Evolutionary conservation across 2,888 invertebrate species (phyloP), one percentile per base, ranked within the genome.

Genomic region (Galeopsomyia nigrocyanea): DNA sequence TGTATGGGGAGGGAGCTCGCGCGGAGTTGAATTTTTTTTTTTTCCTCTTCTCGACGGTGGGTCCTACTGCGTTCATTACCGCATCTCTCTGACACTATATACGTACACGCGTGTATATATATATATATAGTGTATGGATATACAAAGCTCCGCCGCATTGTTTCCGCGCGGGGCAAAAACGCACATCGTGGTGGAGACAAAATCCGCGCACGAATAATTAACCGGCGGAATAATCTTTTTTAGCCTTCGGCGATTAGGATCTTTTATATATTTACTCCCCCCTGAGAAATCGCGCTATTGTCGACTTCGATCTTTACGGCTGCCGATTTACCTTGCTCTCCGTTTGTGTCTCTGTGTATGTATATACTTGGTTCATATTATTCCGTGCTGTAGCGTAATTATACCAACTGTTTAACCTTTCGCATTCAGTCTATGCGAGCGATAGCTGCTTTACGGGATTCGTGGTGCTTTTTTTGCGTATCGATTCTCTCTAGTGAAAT

Each of bases 1-100:
- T n/a, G n/a, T n/a, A n/a, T n/a, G n/a, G n/a, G n/a, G n/a, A n/a
- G n/a, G n/a, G n/a, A n/a, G n/a, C n/a, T n/a, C n/a, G n/a, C n/a
- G n/a, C n/a, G n/a, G n/a, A n/a, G n/a, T n/a, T n/a, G n/a, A n/a
- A n/a, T n/a, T n/a, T n/a, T n/a, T n/a, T n/a, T n/a, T n/a, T n/a
- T 26, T 26, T 26, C 5, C 5, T 26, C 26, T 5, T 3, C 26
- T 26, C 26, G 19, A 17, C 10, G 58, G 47, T 68, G 57, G 57
- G 56, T 57, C 58, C 55, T 26, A 26, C 26, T 50, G 50, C 66
- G 66, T 71, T 71, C 71, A 71, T 71, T 71, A 66, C 61, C 66
- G 61, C 1, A 55, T 19, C 10, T 46, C 65, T 6, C 66, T 62
- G 66, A 67, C 66, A 66, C 70, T 60, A 64, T 21, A 46, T 57